Evolutionary conservation across 2,113 vertebrate genomes (phyloP), one percentile per base, ranked within the genome.

Genomic region (Motacilla tschutschensis): DNA sequence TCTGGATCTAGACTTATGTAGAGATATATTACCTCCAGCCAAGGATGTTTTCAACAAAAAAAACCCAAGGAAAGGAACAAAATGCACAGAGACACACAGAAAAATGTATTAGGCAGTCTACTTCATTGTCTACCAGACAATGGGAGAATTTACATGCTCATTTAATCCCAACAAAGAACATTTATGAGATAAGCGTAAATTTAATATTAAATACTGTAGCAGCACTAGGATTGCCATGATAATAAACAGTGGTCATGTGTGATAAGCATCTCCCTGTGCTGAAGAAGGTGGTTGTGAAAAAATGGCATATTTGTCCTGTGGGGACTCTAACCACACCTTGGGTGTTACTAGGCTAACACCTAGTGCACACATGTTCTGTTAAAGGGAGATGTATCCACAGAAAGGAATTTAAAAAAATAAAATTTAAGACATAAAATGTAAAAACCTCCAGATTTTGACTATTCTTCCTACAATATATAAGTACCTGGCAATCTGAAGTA

Each of bases 331-430:
- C 40, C 7, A 59, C 17, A 44, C 10, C 36, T 46, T 71, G 28
- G 10, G 13, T n/a, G 29, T 25, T 40, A 28, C 9, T 4, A 70
- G 16, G 12, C 50, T 41, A 69, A 81, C 25, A 81, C 26, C 40
- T 44, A 25, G 9, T 16, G 13, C 5, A 28, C 11, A 29, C 1
- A 3, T 0, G 0, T 24, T 69, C 9, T 33, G 9, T 26, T 66
- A 24, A 58, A 79, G 28, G 3, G 3, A 82, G 5, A 41, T 21
- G 6, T 4, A 73, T 10, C 18, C 33, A 83, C 26, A 63, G 43
- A 84, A 63, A 40, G 4, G 8, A 70, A 46, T 31, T 28, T 16
- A 24, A 31, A 72, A 19, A 4, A 26, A 41, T 12, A 31, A 44
- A 47, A 18, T 47, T 3, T 4, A n/a, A 15, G 5, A 50, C 3